phyloP scores from a whole-genome alignment of 1,140 invertebrate genomes.

The Camponotus floridanus region DNA sequence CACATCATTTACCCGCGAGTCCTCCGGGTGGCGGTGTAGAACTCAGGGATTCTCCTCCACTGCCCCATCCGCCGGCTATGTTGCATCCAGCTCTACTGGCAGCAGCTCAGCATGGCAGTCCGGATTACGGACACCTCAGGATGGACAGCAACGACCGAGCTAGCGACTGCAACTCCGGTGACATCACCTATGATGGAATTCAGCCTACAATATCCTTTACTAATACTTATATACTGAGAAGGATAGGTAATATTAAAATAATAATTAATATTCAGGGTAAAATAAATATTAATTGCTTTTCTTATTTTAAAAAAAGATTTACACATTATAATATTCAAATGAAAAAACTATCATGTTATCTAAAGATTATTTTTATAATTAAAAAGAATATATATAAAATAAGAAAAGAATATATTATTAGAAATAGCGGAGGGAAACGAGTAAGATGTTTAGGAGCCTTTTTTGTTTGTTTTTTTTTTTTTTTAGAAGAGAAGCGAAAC shows the following conservation, averaged over 20 bases:
- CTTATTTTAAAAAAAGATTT: neutral
- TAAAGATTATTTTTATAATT: slow-evolving; percentile 9
- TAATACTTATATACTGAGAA: slow-evolving; percentile 53
- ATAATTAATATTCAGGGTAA: neutral
- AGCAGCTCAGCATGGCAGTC: slow-evolving; percentile 92
- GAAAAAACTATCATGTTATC: slow-evolving; percentile 1
- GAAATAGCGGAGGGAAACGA: slow-evolving; percentile 13
- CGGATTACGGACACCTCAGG: slow-evolving; percentile 91
- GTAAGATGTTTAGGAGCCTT: slow-evolving; percentile 61
- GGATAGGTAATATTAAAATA: neutral
- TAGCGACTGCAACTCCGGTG: slow-evolving; percentile 95
- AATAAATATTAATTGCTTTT: neutral
- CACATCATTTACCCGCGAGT: slow-evolving; percentile 87
- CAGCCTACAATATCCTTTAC: slow-evolving; percentile 98
- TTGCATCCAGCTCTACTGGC: slow-evolving; percentile 92
- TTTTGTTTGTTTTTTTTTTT: neutral
- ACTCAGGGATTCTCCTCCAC: slow-evolving; percentile 91
- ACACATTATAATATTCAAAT: neutral
- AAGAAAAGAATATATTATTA: neutral
- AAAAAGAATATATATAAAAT: slow-evolving; percentile 1
- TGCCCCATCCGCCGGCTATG: slow-evolving; percentile 92
- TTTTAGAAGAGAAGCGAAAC: slow-evolving; percentile 39
- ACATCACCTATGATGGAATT: slow-evolving; percentile 95
- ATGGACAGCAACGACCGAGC: slow-evolving; percentile 94
- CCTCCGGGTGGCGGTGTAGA: slow-evolving; percentile 89